phyloP scores from a whole-genome alignment of 2,797 vertebrate genomes.

The Arctocebus calabarensis region DNA sequence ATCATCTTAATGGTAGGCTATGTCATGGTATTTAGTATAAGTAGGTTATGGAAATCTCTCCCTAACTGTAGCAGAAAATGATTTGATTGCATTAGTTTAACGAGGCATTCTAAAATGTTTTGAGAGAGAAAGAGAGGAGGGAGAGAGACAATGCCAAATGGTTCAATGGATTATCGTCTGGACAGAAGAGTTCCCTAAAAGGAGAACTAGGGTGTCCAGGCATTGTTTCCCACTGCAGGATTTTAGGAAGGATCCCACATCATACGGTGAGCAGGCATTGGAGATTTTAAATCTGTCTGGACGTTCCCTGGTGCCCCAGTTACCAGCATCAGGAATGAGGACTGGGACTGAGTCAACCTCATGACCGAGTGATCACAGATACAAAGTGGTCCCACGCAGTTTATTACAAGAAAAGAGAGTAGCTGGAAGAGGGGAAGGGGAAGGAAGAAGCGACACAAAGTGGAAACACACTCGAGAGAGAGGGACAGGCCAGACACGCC shows the following conservation, averaged over 20 bases:
- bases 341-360: too few relatives aligned
- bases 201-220: neutral
- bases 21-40: neutral
- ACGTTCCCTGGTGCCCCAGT: too few relatives aligned
- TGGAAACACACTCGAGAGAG: too few relatives aligned
- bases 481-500: too few relatives aligned
- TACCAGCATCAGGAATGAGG: too few relatives aligned
- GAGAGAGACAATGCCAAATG: neutral
- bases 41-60: neutral
- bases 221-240: neutral
- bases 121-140: neutral
- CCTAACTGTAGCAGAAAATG: neutral
- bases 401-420: too few relatives aligned
- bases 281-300: too few relatives aligned
- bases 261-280: too few relatives aligned
- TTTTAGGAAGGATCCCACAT: neutral
- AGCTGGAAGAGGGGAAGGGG: too few relatives aligned
- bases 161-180: neutral
- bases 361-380: too few relatives aligned
- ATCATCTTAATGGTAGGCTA: neutral
- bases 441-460: too few relatives aligned
- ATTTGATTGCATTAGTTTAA: neutral
- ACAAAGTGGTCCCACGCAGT: too few relatives aligned
- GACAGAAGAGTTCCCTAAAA: neutral
- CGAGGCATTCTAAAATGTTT: neutral